A percentile compares a stretch with the other conserved stretches of the same genome.
Conservation (phyloP, 2,797 vertebrate genomes). For the Spinus pinus region DNA sequence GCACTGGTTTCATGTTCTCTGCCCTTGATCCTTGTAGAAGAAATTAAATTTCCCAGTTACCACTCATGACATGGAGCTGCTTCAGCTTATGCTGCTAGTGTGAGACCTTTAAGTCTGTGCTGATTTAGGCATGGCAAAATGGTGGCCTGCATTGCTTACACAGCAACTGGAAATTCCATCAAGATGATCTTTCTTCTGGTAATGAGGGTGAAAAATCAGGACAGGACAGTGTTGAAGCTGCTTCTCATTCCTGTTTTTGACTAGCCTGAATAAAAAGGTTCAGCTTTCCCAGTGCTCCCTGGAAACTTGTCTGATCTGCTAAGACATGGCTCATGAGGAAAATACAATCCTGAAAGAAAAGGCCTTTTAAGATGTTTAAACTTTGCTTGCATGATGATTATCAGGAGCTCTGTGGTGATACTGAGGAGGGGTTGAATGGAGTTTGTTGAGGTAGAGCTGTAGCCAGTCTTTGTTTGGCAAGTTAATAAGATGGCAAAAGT, state of each 20-base stretch:
- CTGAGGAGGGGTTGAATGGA: neutral
- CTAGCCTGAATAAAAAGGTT: neutral
- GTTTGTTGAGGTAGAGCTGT: neutral
- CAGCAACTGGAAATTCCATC: neutral
- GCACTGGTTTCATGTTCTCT: neutral
- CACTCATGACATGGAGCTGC: neutral
- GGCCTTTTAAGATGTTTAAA: neutral
- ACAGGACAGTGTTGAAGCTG: neutral
- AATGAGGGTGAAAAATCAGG: neutral
- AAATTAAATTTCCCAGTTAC: neutral
- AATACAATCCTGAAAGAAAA: neutral
- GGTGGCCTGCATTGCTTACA: neutral
- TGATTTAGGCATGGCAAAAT: neutral
- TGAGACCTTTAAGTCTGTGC: neutral
- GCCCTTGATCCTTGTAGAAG: neutral
- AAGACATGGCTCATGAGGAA: neutral
- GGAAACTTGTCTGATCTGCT: neutral
- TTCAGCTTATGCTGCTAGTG: neutral
- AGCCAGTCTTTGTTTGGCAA: neutral
- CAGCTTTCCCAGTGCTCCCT: neutral
- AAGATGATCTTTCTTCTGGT: neutral
- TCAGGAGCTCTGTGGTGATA: neutral
- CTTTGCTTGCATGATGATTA: neutral
- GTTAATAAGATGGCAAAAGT: constrained; percentile 1
- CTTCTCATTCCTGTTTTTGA: neutral